These are phyloP conservation scores for Chironex yamaguchii DNA, from an alignment of 30 jellyfish, hydroid and myxozoan species.

Conservation along the genomic window DNA sequence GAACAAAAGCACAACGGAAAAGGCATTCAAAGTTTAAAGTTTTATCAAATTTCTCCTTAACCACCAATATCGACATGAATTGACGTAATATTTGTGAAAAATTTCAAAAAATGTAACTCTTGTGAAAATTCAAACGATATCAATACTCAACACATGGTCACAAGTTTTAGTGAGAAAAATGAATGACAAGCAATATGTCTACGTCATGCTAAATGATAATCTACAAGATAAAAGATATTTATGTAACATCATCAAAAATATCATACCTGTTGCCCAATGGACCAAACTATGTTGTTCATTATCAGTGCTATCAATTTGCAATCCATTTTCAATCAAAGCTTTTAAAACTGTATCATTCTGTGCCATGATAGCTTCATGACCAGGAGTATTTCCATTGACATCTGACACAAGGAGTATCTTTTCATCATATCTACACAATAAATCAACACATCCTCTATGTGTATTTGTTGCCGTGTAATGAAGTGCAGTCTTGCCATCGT, in stretches of 20 bases:
- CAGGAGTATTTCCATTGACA: constrained; percentile 67
- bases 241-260: background rate
- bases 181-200: too few species aligned
- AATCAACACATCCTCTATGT: constrained; percentile 77
- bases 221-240: too few species aligned
- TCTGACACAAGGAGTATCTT: constrained; percentile 40
- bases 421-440: constrained; percentile 56
- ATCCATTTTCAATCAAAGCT: constrained; percentile 40
- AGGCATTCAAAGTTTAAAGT: too few species aligned
- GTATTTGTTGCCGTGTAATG: constrained; percentile 79
- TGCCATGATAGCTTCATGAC: constrained; percentile 75
- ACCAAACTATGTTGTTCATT: constrained; percentile 44
- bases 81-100: too few species aligned
- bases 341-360: constrained; percentile 44
- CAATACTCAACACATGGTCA: too few species aligned
- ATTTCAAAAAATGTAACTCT: too few species aligned
- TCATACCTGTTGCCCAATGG: constrained; percentile 77
- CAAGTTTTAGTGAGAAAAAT: too few species aligned
- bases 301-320: constrained; percentile 42
- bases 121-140: too few species aligned
- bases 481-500: constrained; percentile 80
- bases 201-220: too few species aligned
- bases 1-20: too few species aligned
- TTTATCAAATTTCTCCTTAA: too few species aligned
- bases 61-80: too few species aligned